These are phyloP conservation scores for Scaptomyza tumidula DNA, from an alignment of 2,888 invertebrate species.

Conservation along the genomic window DNA sequence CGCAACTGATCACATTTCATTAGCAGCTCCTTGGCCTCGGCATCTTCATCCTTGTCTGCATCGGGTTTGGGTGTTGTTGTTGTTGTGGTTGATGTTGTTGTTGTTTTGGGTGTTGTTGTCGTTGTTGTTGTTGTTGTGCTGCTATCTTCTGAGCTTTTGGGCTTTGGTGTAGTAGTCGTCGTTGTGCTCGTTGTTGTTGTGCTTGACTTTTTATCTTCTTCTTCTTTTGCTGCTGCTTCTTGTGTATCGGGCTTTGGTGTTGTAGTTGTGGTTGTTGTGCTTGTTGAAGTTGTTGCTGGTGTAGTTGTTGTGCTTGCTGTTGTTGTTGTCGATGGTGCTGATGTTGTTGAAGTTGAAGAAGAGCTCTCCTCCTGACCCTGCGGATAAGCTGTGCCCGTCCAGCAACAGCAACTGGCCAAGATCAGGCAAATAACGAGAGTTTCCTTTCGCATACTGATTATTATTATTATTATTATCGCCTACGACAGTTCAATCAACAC, in stretches of 20 bases:
- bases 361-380: constrained; percentile 13
- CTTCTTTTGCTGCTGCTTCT: neutral
- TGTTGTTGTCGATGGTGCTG: constrained; percentile 14
- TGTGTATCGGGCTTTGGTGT: constrained; percentile 9
- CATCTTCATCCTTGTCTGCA: constrained; percentile 8
- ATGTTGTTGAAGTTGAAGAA: constrained; percentile 6
- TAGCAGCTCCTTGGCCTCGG: constrained; percentile 45
- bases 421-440: constrained; percentile 36
- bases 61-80: constrained; percentile 1
- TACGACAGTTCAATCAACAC: constrained; percentile 41
- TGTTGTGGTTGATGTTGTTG: neutral
- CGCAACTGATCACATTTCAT: constrained; percentile 60
- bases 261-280: constrained; percentile 9
- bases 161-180: neutral
- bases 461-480: constrained; percentile 18
- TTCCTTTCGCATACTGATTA: constrained; percentile 39
- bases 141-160: neutral
- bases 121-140: neutral
- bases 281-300: constrained; percentile 5
- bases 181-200: constrained; percentile 2
- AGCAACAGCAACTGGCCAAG: constrained; percentile 38
- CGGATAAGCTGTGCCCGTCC: constrained; percentile 32
- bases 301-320: constrained; percentile 8
- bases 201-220: neutral
- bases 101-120: constrained; percentile 1